Evolutionary conservation across 2,888 invertebrate genomes (phyloP), one percentile per base, ranked within the genome.

Genomic region (Bembecia ichneumoniformis): DNA sequence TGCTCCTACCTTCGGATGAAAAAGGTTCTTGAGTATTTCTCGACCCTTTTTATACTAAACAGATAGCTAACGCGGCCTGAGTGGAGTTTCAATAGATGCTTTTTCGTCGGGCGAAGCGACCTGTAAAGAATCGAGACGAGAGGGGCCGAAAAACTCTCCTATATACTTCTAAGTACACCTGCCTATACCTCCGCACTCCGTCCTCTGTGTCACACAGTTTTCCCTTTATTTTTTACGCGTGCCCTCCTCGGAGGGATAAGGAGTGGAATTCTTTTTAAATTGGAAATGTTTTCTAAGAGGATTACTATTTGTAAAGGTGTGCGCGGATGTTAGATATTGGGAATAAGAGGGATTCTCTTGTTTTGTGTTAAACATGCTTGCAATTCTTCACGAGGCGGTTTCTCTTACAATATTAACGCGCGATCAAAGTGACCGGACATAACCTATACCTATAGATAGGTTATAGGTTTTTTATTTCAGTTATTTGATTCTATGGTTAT

Each of bases 241-340:
- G 78, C 82, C 80, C 81, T 82, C 76, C 76, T 76, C 77, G 55
- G 75, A 82, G 79, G 83, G 83, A 82, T 82, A 79, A 81, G 76
- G 82, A 79, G 66, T 66, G 69, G 79, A 87, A 86, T 87, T 84
- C 86, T 86, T 86, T 87, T 87, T 86, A 86, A 87, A 87, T 87
- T 87, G 87, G 86, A 86, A 87, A 86, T 87, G 87, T 86, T 86
- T 84, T 86, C 82, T 83, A 82, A 87, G 86, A 86, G 87, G 86
- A 86, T 87, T 87, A 86, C 83, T 81, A 84, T 86, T 84, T 79
- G 81, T 77, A 79, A 77, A 84, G 84, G 82, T 82, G 81, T 76
- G 74, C 69, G 71, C 64, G 72, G 67, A 70, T 68, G 68, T 67
- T 61, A 71, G 66, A 64, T 66, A 62, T 66, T 59, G 63, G 77